Conservation (phyloP, 2,888 invertebrate species). For the Agrotis puta region DNA sequence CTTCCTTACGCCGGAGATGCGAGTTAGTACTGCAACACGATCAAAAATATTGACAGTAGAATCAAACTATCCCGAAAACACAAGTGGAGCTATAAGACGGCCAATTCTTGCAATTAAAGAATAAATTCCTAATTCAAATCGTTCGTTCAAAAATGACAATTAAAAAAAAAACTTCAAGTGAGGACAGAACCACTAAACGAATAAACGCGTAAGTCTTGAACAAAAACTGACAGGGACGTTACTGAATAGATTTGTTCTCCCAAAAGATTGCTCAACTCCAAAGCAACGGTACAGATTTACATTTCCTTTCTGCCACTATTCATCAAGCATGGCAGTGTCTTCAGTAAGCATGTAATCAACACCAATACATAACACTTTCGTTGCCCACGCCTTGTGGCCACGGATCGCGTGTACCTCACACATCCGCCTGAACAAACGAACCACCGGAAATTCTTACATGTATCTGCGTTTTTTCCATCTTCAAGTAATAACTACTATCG, state of each 20-base stretch:
- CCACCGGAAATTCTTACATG: slow-evolving; percentile 56
- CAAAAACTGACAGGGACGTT: too few relatives aligned
- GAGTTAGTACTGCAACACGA: background rate
- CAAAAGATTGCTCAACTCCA: background rate
- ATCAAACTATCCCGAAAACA: background rate
- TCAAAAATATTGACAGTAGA: background rate
- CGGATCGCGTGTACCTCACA: slow-evolving; percentile 61
- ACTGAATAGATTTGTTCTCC: too few relatives aligned
- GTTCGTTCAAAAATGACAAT: too few relatives aligned
- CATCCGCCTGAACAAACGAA: slow-evolving; percentile 54
- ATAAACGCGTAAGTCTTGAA: background rate
- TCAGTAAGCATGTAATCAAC: slow-evolving; percentile 46
- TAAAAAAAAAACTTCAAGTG: too few relatives aligned
- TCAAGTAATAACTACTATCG: slow-evolving; percentile 44
- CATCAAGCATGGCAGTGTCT: slow-evolving; percentile 33
- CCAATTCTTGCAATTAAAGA: background rate
- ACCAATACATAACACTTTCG: slow-evolving; percentile 66
- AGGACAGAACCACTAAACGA: too few relatives aligned
- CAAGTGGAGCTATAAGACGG: background rate
- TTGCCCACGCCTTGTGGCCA: slow-evolving; percentile 62
- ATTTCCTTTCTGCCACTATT: slow-evolving; percentile 28
- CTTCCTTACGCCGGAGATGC: too few relatives aligned
- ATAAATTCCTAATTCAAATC: background rate
- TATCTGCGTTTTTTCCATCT: slow-evolving; percentile 40
- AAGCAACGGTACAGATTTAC: background rate